These are phyloP conservation scores for Hemiscyllium ocellatum DNA, from an alignment of 2,113 vertebrate genomes.

Conservation along the genomic window DNA sequence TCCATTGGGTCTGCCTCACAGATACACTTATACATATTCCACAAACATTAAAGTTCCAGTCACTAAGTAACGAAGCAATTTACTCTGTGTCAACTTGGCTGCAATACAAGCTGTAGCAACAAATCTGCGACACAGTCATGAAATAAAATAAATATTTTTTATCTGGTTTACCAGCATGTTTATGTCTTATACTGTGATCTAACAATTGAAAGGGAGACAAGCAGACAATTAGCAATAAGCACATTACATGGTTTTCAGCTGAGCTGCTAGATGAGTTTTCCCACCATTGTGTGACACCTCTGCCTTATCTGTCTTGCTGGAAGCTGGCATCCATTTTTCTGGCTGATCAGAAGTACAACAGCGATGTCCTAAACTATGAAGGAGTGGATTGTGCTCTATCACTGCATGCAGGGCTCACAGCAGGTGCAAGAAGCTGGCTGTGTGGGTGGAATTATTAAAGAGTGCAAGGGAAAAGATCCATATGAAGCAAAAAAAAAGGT, in stretches of 20 bases:
- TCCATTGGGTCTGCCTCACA: too few species aligned
- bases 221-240: background rate
- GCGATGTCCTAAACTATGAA: background rate
- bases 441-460: background rate
- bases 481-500: background rate
- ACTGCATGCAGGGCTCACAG: background rate
- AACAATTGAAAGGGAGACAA: background rate
- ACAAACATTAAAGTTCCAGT: background rate
- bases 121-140: background rate
- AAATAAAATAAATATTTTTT: background rate
- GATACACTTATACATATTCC: too few species aligned
- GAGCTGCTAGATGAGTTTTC: background rate
- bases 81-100: background rate
- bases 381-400: background rate
- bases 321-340: slow-evolving; percentile 20
- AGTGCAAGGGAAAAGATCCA: slow-evolving; percentile 15
- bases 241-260: background rate
- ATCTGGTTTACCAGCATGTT: background rate
- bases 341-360: background rate
- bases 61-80: background rate
- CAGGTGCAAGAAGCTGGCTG: background rate
- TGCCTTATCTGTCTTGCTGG: slow-evolving; percentile 16
- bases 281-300: background rate
- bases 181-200: background rate
- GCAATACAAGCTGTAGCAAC: background rate